Conservation (phyloP, 2,888 invertebrate species). For the Drosophila mettleri region DNA sequence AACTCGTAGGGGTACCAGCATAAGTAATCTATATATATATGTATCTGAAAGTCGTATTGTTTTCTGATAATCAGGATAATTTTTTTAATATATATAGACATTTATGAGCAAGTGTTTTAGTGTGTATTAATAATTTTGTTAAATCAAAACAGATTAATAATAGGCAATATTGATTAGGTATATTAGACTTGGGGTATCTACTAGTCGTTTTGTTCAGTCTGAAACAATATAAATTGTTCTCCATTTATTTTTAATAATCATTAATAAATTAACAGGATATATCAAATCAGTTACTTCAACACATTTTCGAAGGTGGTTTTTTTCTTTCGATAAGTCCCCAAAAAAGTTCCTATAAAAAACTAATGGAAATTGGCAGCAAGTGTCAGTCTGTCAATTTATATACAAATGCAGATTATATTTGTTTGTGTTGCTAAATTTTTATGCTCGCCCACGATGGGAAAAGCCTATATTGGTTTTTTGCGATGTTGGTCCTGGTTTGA, state of each 20-base stretch:
- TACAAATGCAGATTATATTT: slow-evolving; percentile 13
- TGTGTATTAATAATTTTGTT: no score
- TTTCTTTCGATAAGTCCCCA: slow-evolving; percentile 3
- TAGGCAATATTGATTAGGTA: no score
- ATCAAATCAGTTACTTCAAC: not conserved
- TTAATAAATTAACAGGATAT: slow-evolving; percentile 5
- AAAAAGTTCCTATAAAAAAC: slow-evolving; percentile 36
- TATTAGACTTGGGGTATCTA: no score
- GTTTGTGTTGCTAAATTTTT: not conserved
- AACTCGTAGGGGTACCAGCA: slow-evolving; percentile 21
- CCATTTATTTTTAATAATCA: not conserved
- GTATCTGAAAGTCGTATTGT: no score
- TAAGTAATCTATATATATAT: no score
- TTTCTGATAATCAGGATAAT: no score
- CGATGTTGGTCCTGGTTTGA: not conserved
- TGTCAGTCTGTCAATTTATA: slow-evolving; percentile 2
- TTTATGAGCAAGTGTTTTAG: no score
- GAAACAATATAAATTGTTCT: no score
- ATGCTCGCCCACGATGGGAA: no score
- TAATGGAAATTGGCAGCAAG: slow-evolving; percentile 20
- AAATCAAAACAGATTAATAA: no score
- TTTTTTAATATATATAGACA: no score
- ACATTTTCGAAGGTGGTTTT: not conserved
- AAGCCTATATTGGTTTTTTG: not conserved
- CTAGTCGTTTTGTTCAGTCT: no score